Conservation (phyloP, 1,140 invertebrate species). For the Drosophila neocordata region DNA sequence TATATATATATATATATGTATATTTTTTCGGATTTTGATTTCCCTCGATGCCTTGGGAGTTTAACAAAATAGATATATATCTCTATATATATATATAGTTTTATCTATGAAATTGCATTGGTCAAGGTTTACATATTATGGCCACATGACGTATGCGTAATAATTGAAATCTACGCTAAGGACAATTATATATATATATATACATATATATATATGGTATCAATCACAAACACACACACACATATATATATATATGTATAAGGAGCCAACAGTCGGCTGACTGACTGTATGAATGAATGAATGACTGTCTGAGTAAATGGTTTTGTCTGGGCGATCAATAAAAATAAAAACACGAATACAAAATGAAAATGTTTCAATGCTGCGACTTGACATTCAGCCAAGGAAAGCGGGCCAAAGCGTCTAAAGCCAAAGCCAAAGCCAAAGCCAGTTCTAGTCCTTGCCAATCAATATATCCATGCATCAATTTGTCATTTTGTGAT, state of each 20-base stretch:
- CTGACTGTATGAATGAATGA: background rate
- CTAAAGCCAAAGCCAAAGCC: conserved; percentile 26
- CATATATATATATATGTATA: background rate
- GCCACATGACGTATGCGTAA: conserved; percentile 74
- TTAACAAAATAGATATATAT: background rate
- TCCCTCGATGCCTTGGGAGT: conserved; percentile 37
- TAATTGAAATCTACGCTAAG: conserved; percentile 67
- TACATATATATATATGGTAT: conserved; percentile 3
- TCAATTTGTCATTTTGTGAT: conserved; percentile 63
- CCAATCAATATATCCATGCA: conserved; percentile 73
- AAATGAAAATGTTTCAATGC: conserved; percentile 58
- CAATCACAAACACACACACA: conserved; percentile 15
- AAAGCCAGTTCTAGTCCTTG: background rate
- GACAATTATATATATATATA: conserved; percentile 47
- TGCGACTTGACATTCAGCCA: conserved; percentile 75
- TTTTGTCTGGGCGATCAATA: conserved; percentile 60
- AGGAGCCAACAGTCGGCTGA: conserved; percentile 17
- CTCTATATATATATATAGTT: background rate
- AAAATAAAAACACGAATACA: conserved; percentile 36
- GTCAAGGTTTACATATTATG: conserved; percentile 16
- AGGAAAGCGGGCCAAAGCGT: conserved; percentile 52
- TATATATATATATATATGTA: background rate
- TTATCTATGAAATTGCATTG: conserved; percentile 13
- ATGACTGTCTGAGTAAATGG: conserved; percentile 1
- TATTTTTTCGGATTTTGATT: conserved; percentile 34